These are phyloP conservation scores for Lordiphosa clarofinis DNA, from an alignment of 1,140 invertebrate genomes.

Conservation along the genomic window DNA sequence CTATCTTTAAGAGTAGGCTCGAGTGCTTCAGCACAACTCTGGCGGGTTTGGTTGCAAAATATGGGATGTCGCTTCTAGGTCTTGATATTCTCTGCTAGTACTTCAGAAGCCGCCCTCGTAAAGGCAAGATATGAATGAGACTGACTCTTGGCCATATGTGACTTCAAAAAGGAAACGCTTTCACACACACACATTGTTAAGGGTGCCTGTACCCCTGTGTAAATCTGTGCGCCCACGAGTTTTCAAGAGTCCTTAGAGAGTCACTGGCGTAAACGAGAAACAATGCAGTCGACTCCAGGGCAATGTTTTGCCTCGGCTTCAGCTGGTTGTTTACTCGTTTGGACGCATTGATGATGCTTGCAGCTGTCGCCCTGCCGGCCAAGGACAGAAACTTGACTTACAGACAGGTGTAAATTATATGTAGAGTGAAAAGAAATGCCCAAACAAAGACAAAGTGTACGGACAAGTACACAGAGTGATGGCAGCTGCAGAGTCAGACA, in stretches of 20 bases:
- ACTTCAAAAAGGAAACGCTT: too few relatives aligned
- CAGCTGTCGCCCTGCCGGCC: slow-evolving; percentile 22
- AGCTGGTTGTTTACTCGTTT: slow-evolving; percentile 51
- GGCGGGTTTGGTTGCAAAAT: too few relatives aligned
- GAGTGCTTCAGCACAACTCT: too few relatives aligned
- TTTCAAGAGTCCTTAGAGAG: slow-evolving; percentile 63
- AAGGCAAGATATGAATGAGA: slow-evolving; percentile 15
- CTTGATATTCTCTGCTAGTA: too few relatives aligned
- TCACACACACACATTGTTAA: not conserved
- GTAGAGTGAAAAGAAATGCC: slow-evolving; percentile 53
- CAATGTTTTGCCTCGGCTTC: slow-evolving; percentile 1
- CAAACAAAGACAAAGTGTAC: slow-evolving; percentile 15
- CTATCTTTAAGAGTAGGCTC: too few relatives aligned
- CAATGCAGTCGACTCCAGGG: slow-evolving; percentile 46
- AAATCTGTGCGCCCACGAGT: slow-evolving; percentile 30
- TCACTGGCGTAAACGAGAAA: slow-evolving; percentile 64
- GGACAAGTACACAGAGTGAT: too few relatives aligned
- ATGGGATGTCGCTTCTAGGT: too few relatives aligned
- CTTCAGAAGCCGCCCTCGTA: not conserved
- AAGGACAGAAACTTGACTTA: slow-evolving; percentile 62
- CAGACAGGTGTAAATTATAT: slow-evolving; percentile 70
- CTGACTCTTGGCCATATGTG: slow-evolving; percentile 33
- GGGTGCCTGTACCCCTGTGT: slow-evolving; percentile 1
- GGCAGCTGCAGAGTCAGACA: slow-evolving; percentile 39
- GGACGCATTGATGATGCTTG: slow-evolving; percentile 58